Conservation (phyloP, 2,797 vertebrate species). For the Darevskia nairensis region DNA sequence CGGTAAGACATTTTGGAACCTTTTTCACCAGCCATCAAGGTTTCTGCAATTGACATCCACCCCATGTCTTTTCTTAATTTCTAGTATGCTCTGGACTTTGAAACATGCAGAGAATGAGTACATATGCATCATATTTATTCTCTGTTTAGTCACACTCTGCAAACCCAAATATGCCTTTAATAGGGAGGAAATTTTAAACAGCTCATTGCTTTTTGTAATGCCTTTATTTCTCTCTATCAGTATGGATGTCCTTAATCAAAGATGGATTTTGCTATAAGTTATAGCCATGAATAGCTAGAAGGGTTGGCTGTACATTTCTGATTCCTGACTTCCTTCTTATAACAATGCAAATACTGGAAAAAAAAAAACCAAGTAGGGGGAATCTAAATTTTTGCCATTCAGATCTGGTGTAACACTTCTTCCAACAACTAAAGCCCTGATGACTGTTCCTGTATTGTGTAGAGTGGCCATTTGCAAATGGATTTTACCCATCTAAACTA, state of each 20-base stretch:
- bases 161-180: conserved; percentile 28
- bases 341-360: not conserved
- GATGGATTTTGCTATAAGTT: conserved; percentile 34
- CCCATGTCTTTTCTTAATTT: conserved; percentile 12
- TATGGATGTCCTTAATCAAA: conserved; percentile 19
- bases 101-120: not conserved
- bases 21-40: not conserved
- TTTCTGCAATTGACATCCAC: conserved; percentile 15
- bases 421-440: not conserved
- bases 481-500: too few relatives aligned
- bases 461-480: too few relatives aligned
- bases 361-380: too few relatives aligned
- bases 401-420: not conserved
- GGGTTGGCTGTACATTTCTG: conserved; percentile 21
- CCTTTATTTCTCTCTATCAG: conserved; percentile 22
- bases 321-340: conserved; percentile 43
- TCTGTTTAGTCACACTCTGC: not conserved
- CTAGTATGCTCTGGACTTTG: conserved; percentile 19
- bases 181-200: not conserved
- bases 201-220: conserved; percentile 42
- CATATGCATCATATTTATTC: conserved; percentile 3
- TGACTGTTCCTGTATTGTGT: not conserved
- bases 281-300: conserved; percentile 24
- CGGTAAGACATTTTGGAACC: not conserved
- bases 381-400: too few relatives aligned